A percentile compares a stretch with the other conserved stretches of the same genome.
These are phyloP conservation scores for Galbula dea DNA, from an alignment of 2,113 vertebrate genomes.

Conservation along the genomic window DNA sequence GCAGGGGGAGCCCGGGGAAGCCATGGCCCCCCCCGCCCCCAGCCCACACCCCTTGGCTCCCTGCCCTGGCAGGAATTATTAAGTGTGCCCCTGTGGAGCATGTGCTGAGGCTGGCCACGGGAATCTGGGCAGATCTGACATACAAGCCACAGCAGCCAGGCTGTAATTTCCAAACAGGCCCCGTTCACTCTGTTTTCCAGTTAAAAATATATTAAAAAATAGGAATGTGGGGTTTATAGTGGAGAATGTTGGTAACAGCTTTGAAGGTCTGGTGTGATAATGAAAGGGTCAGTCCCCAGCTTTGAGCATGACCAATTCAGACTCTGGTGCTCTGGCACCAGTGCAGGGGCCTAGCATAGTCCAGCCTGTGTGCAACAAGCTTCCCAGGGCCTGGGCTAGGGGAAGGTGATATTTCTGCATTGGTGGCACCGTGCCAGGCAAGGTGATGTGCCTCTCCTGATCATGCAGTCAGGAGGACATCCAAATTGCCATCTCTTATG, in stretches of 20 bases:
- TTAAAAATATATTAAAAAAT: constrained; percentile 76
- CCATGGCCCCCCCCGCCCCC: background rate
- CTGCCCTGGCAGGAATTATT: constrained; percentile 55
- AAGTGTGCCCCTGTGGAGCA: constrained; percentile 66
- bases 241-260: constrained; percentile 65
- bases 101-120: constrained; percentile 71
- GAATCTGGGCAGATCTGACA: constrained; percentile 74
- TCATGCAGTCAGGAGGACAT: background rate
- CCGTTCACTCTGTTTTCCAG: constrained; percentile 58
- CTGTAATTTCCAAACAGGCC: constrained; percentile 70
- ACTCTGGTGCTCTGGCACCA: constrained; percentile 36
- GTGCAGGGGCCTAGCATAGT: background rate
- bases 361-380: background rate
- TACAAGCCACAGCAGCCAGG: constrained; percentile 69
- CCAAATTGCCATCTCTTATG: background rate
- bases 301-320: constrained; percentile 67
- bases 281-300: constrained; percentile 64
- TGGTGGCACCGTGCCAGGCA: fast-evolving
- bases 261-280: constrained; percentile 69
- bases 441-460: background rate
- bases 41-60: constrained; percentile 42
- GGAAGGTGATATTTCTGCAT: background rate
- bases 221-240: constrained; percentile 61
- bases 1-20: background rate
- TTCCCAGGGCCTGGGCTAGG: fast-evolving